These are phyloP conservation scores for Antrozous pallidus DNA, from an alignment of 2,797 vertebrate species.

Conservation along the genomic window DNA sequence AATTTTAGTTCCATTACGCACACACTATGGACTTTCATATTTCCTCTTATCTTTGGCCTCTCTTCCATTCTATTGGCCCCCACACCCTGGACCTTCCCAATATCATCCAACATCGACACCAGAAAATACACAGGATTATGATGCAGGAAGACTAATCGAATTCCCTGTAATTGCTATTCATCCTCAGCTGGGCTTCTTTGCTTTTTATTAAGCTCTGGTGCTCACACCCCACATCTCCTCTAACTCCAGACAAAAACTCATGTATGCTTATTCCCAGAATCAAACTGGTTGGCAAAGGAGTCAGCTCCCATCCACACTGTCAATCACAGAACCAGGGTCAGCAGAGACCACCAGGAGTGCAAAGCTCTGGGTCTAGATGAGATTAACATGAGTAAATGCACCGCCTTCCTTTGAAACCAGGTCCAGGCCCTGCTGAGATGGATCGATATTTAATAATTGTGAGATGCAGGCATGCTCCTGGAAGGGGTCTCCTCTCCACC, in stretches of 20 bases:
- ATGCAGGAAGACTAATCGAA: conserved; percentile 69
- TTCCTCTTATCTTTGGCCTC: conserved; percentile 73
- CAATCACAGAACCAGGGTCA: conserved; percentile 19
- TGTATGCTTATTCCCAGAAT: background rate
- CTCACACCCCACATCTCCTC: background rate
- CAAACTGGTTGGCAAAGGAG: background rate
- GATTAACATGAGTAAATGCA: conserved; percentile 63
- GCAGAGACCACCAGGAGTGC: background rate
- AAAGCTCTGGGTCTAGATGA: background rate
- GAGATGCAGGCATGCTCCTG: conserved; percentile 38
- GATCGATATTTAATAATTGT: conserved; percentile 78
- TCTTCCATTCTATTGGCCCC: conserved; percentile 21
- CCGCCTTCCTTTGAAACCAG: conserved; percentile 47
- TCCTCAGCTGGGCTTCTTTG: conserved; percentile 34
- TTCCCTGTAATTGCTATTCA: conserved; percentile 59
- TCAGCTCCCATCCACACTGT: background rate
- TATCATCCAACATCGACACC: conserved; percentile 59
- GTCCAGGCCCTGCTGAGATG: conserved; percentile 43
- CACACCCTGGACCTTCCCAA: background rate
- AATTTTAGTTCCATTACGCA: conserved; percentile 83
- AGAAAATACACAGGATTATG: conserved; percentile 72
- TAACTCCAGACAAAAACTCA: conserved; percentile 12
- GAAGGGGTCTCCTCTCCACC: conserved; percentile 5
- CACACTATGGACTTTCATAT: conserved; percentile 78
- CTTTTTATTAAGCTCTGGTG: conserved; percentile 35